phyloP scores from a whole-genome alignment of 2,888 invertebrate genomes.

The Periphyllus acericola region DNA sequence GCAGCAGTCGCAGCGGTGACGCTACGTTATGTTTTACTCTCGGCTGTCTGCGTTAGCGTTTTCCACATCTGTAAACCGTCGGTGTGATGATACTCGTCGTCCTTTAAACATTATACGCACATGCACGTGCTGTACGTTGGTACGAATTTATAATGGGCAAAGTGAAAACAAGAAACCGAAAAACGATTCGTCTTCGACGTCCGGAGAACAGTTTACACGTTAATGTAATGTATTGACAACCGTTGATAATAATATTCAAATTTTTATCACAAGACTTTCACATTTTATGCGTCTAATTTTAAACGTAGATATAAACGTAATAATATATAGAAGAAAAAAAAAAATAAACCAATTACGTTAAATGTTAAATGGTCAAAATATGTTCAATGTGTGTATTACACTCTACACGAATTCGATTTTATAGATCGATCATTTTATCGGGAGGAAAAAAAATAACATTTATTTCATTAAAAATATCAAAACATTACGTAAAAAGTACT shows the following conservation, averaged over 20 bases:
- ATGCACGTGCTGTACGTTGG: neutral
- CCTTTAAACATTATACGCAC: neutral
- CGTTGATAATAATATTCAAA: conserved; percentile 21
- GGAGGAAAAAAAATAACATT: neutral
- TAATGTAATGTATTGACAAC: conserved; percentile 23
- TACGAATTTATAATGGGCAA: neutral
- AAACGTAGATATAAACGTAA: neutral
- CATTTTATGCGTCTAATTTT: conserved; percentile 16
- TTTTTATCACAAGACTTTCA: conserved; percentile 23
- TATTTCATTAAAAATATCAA: neutral
- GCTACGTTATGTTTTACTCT: no score
- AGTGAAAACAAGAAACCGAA: neutral
- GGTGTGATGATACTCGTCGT: neutral
- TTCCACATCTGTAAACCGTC: neutral
- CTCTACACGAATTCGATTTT: neutral
- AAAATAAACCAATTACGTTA: neutral
- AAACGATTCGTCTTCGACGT: conserved; percentile 1
- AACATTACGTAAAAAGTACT: neutral
- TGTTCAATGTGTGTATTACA: no score
- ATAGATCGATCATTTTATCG: neutral
- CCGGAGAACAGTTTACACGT: neutral
- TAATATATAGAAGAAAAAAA: neutral
- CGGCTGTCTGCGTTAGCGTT: neutral
- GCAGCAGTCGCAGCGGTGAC: no score
- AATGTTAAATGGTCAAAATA: conserved; percentile 3